phyloP scores from a whole-genome alignment of 2,888 invertebrate genomes.

The Onthophagus sagittarius region DNA sequence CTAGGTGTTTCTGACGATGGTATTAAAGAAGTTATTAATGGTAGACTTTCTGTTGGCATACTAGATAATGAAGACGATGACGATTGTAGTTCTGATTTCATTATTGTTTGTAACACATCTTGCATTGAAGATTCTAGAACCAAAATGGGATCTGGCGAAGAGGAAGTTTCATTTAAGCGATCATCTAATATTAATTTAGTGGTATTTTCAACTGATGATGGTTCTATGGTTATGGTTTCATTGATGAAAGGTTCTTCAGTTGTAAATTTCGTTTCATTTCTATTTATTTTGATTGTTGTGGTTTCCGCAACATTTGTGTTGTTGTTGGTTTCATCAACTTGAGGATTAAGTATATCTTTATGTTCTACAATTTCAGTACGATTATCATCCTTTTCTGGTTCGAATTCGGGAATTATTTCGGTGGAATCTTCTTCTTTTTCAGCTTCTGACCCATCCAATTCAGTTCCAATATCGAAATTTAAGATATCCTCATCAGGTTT shows the following conservation, averaged over 20 bases:
- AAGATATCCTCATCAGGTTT: conserved; percentile 44
- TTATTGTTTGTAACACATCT: conserved; percentile 39
- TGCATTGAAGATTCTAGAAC: conserved; percentile 48
- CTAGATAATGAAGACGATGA: conserved; percentile 33
- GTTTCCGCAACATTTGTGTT: conserved; percentile 19
- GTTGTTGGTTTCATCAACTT: neutral
- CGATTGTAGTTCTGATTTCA: conserved; percentile 33
- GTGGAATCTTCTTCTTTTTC: conserved; percentile 15
- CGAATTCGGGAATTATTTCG: conserved; percentile 6
- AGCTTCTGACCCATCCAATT: conserved; percentile 32
- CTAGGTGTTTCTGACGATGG: conserved; percentile 16
- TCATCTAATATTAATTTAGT: conserved; percentile 2
- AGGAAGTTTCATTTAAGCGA: conserved; percentile 13
- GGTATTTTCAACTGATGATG: conserved; percentile 15
- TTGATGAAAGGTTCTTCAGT: conserved; percentile 1
- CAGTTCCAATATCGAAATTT: conserved; percentile 42
- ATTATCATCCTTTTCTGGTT: conserved; percentile 1
- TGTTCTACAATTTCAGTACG: neutral
- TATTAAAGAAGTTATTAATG: conserved; percentile 29
- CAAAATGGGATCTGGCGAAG: conserved; percentile 31
- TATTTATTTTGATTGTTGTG: conserved; percentile 22
- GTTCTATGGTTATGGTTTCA: conserved; percentile 10
- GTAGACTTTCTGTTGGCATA: conserved; percentile 49
- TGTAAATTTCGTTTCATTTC: neutral
- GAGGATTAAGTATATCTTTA: conserved; percentile 7